Conservation (phyloP, 2,888 invertebrate species). For the Tipula vernalis region DNA sequence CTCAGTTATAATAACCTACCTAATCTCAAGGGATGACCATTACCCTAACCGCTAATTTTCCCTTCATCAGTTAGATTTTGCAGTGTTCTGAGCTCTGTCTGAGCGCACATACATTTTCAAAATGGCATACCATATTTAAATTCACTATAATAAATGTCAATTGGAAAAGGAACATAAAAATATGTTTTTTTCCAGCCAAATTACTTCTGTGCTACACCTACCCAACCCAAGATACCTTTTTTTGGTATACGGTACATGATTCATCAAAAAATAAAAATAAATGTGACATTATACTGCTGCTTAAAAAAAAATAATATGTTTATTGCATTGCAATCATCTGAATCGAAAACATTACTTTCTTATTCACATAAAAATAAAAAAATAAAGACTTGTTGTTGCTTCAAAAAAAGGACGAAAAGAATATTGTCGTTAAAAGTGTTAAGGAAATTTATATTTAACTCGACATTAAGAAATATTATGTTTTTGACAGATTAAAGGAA, state of each 20-base stretch:
- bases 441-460: background rate
- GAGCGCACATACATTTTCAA: too few species aligned
- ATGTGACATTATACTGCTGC: background rate
- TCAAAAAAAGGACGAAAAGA: background rate
- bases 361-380: background rate
- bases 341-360: background rate
- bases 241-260: background rate
- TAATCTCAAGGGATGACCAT: too few species aligned
- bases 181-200: background rate
- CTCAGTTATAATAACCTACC: too few species aligned
- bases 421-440: background rate
- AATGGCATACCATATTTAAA: background rate
- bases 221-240: background rate
- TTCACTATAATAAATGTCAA: background rate
- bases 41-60: too few species aligned
- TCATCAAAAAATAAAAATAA: background rate
- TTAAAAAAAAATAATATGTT: background rate
- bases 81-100: too few species aligned
- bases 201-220: background rate
- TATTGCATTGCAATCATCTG: background rate
- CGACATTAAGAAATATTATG: background rate
- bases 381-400: background rate
- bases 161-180: background rate
- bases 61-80: too few species aligned
- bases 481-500: background rate